Conservation (phyloP, 2,888 invertebrate species). For the Agelastica alni region DNA sequence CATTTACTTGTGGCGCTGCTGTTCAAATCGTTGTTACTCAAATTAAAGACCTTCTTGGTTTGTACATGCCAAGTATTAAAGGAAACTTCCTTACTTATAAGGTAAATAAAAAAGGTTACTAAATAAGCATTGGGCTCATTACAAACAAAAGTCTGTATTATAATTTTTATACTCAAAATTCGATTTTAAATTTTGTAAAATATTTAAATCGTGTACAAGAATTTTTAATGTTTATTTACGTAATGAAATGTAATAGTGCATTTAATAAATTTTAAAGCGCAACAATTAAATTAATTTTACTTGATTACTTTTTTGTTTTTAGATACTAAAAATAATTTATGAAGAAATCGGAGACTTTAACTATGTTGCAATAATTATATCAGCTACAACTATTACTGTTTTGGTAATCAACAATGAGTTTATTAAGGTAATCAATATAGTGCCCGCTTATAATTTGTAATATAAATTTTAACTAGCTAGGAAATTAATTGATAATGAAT, state of each 20-base stretch:
- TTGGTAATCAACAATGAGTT: constrained; percentile 64
- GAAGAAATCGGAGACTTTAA: constrained; percentile 24
- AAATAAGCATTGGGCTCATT: too few relatives aligned
- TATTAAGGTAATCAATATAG: constrained; percentile 68
- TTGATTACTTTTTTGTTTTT: constrained; percentile 21
- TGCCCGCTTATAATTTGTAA: too few relatives aligned
- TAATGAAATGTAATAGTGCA: too few relatives aligned
- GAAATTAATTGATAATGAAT: too few relatives aligned
- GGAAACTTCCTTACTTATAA: constrained; percentile 65
- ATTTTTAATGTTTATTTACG: too few relatives aligned
- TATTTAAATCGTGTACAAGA: too few relatives aligned
- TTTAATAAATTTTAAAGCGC: neutral
- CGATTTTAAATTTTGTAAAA: too few relatives aligned
- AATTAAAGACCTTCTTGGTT: constrained; percentile 65
- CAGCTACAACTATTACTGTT: constrained; percentile 60
- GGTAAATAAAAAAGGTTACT: constrained; percentile 57
- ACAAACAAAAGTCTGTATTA: too few relatives aligned
- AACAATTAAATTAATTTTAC: neutral
- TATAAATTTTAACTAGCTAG: too few relatives aligned
- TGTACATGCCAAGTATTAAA: constrained; percentile 61
- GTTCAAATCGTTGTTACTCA: constrained; percentile 74
- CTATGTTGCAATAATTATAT: constrained; percentile 51
- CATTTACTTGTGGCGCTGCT: constrained; percentile 75
- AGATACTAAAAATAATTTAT: constrained; percentile 35
- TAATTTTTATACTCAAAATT: too few relatives aligned